Evolutionary conservation across 2,888 invertebrate species (phyloP).

Genomic region (Torymus auratus): DNA sequence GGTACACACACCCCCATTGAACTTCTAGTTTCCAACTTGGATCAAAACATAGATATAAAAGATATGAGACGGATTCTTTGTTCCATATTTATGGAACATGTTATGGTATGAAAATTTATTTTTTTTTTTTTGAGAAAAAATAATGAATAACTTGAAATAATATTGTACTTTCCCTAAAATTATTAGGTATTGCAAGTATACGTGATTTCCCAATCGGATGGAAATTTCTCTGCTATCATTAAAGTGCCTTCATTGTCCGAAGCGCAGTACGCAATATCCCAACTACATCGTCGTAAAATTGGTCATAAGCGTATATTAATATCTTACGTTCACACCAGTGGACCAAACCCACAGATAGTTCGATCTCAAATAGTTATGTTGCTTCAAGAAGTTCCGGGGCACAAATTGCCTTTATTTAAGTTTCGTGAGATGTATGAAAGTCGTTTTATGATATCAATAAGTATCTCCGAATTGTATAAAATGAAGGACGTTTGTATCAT

Average conservation of each 20-base stretch:
- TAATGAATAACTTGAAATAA: constrained; percentile 1
- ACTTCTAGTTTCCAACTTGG: constrained; percentile 84
- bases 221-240: constrained; percentile 84
- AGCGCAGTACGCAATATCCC: constrained; percentile 86
- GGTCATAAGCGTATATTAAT: constrained; percentile 89
- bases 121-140: background rate
- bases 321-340: constrained; percentile 82
- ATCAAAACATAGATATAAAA: constrained; percentile 82
- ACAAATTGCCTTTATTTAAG: constrained; percentile 87
- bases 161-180: background rate
- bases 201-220: constrained; percentile 82
- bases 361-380: constrained; percentile 85
- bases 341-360: constrained; percentile 82
- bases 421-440: constrained; percentile 90
- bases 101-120: constrained; percentile 78
- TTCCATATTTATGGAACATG: constrained; percentile 82
- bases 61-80: constrained; percentile 83
- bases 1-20: constrained; percentile 77
- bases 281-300: constrained; percentile 89
- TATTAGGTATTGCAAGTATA: constrained; percentile 80
- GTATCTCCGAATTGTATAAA: constrained; percentile 84
- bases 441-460: constrained; percentile 86
- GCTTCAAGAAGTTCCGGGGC: constrained; percentile 86
- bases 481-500: constrained; percentile 88
- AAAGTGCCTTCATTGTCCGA: constrained; percentile 85